phyloP scores from a whole-genome alignment of 2,797 vertebrate species.

The Catharus ustulatus region DNA sequence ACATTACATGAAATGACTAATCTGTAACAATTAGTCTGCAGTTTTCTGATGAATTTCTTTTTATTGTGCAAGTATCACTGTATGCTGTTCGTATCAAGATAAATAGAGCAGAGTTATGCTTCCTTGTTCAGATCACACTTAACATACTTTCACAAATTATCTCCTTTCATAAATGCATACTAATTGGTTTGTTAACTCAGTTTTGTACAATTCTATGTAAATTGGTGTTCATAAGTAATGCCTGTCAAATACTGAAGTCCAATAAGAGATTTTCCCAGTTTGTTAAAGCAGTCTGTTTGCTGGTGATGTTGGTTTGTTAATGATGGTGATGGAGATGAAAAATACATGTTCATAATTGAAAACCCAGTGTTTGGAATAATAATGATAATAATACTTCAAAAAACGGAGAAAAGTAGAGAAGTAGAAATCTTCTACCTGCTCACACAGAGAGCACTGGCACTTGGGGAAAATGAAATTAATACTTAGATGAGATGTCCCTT shows the following conservation, averaged over 20 bases:
- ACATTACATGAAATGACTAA: not conserved
- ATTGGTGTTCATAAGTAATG: not conserved
- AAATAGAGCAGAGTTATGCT: not conserved
- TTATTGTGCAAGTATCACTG: not conserved
- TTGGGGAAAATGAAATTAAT: not conserved
- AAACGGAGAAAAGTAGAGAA: not conserved
- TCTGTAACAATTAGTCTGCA: not conserved
- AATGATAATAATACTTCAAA: not conserved
- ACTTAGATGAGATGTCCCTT: not conserved
- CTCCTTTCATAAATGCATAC: not conserved
- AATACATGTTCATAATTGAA: not conserved
- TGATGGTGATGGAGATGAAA: not conserved
- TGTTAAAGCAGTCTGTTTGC: not conserved
- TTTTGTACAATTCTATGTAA: not conserved
- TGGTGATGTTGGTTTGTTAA: not conserved
- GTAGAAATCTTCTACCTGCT: not conserved
- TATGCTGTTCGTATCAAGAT: not conserved
- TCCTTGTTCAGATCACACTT: not conserved
- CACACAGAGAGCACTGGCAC: not conserved
- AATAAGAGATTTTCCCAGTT: rapidly evolving
- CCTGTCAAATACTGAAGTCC: not conserved
- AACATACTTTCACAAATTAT: not conserved
- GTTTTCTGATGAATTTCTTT: not conserved
- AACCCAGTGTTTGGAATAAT: not conserved
- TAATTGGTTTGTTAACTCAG: not conserved